These are phyloP conservation scores for Prinia subflava DNA, from an alignment of 2,113 vertebrate species.

Conservation along the genomic window DNA sequence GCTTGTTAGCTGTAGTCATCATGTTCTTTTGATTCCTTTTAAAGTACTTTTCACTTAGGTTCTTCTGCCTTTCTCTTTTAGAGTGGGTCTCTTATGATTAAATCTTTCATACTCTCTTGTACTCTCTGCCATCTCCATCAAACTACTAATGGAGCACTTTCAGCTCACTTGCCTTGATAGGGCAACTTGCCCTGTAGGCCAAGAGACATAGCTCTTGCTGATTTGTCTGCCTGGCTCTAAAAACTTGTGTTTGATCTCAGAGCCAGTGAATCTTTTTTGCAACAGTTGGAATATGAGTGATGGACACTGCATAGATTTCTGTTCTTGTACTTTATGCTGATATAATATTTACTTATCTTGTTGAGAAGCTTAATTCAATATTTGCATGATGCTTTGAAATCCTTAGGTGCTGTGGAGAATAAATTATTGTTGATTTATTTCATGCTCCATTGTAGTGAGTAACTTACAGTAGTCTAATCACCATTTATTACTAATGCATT, in stretches of 20 bases:
- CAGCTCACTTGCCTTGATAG: neutral
- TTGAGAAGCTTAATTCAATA: neutral
- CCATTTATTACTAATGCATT: neutral
- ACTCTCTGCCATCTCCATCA: neutral
- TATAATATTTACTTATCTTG: neutral
- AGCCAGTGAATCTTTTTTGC: neutral
- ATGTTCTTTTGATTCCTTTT: neutral
- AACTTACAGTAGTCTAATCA: neutral
- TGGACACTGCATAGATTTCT: neutral
- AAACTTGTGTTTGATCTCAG: neutral
- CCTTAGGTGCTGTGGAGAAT: neutral
- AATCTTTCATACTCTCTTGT: neutral
- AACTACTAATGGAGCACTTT: neutral
- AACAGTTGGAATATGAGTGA: neutral
- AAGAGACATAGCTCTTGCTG: neutral
- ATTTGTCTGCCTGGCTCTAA: neutral
- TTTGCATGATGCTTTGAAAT: slow-evolving; percentile 1
- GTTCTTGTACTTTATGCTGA: neutral
- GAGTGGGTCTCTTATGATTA: neutral
- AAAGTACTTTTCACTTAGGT: slow-evolving; percentile 3
- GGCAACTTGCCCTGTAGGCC: neutral
- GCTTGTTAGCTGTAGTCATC: neutral
- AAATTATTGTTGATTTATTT: neutral
- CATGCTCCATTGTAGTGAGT: neutral
- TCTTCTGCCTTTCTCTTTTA: neutral